phyloP scores from a whole-genome alignment of 2,113 vertebrate genomes.

The Tachysurus vachellii region DNA sequence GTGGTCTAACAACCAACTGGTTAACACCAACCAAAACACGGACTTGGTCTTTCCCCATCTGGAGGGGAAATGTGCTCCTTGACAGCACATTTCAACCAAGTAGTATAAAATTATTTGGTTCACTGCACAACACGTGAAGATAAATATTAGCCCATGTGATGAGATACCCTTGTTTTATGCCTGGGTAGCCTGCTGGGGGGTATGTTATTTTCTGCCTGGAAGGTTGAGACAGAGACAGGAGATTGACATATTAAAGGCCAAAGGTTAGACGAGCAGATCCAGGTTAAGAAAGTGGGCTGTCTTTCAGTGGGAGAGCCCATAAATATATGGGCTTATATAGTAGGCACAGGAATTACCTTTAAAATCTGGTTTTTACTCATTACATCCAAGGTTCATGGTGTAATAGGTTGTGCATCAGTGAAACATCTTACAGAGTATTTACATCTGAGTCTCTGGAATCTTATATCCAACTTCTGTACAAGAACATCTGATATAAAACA shows the following conservation, averaged over 20 bases:
- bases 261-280: constrained; percentile 21
- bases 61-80: constrained; percentile 66
- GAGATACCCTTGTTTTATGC: constrained; percentile 17
- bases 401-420: background rate
- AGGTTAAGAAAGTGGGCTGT: constrained; percentile 38
- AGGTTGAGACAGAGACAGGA: background rate
- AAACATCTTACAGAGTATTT: background rate
- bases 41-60: constrained; percentile 54
- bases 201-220: background rate
- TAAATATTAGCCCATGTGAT: constrained; percentile 64
- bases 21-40: constrained; percentile 69
- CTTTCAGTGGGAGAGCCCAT: constrained; percentile 4
- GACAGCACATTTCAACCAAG: constrained; percentile 68
- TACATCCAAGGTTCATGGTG: background rate
- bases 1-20: constrained; percentile 55
- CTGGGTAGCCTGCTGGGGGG: background rate
- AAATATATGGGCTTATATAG: background rate
- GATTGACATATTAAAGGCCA: constrained; percentile 17
- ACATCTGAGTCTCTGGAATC: background rate
- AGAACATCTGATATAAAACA: background rate
- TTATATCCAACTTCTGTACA: background rate
- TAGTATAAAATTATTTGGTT: constrained; percentile 62
- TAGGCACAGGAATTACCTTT: background rate
- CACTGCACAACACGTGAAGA: constrained; percentile 56
- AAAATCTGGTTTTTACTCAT: background rate